A percentile compares a stretch with the other conserved stretches of the same genome.
Conservation (phyloP, 2,888 invertebrate genomes). For the Rotaria sp. region DNA sequence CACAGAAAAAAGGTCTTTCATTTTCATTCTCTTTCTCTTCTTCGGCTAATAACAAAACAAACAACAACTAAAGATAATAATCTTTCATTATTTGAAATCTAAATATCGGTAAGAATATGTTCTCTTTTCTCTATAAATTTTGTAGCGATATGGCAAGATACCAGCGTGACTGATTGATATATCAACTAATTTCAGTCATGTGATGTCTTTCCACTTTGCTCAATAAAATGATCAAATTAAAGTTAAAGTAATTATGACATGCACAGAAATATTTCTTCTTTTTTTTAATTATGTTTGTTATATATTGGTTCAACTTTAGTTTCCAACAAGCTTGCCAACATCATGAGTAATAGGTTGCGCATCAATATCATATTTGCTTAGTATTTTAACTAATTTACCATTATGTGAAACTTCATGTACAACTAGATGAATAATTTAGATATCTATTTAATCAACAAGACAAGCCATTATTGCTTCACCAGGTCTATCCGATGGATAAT, state of each 20-base stretch:
- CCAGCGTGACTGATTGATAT: conserved; percentile 8
- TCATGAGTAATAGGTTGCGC: conserved; percentile 56
- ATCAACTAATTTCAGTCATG: background rate
- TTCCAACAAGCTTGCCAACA: too few species aligned
- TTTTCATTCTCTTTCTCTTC: background rate
- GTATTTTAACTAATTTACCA: conserved; percentile 74
- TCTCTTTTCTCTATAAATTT: background rate
- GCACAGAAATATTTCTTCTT: too few species aligned
- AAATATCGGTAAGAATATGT: background rate
- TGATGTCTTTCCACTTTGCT: background rate
- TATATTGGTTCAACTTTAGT: too few species aligned
- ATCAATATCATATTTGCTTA: conserved; percentile 81
- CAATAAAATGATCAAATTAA: background rate
- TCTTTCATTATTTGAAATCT: background rate
- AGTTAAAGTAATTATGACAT: too few species aligned
- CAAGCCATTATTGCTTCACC: conserved; percentile 87
- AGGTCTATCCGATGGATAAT: conserved; percentile 87
- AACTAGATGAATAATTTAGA: conserved; percentile 70
- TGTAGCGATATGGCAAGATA: background rate
- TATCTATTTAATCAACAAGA: conserved; percentile 66
- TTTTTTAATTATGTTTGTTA: too few species aligned
- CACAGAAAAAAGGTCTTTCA: background rate
- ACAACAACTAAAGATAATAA: background rate
- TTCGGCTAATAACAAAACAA: background rate
- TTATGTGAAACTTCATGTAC: conserved; percentile 80